phyloP scores from a whole-genome alignment of 64 coral and sea anemone genomes.

The Stylophora pistillata region DNA sequence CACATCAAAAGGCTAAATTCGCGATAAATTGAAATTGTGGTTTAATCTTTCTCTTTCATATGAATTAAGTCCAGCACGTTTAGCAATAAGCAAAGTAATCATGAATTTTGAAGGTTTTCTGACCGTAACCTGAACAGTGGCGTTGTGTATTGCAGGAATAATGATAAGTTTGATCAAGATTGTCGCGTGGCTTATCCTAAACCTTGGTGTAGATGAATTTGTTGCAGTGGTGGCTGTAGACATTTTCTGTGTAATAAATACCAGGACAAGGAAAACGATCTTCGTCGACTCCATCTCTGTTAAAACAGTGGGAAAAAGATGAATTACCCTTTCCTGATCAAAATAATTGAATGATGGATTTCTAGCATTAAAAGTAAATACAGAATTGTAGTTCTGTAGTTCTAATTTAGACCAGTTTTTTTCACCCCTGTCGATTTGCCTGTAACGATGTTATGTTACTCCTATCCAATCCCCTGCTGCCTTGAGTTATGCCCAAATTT shows the following conservation, averaged over 20 bases:
- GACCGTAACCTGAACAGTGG: background rate
- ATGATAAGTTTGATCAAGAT: conserved; percentile 2
- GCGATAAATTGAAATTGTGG: too few relatives aligned
- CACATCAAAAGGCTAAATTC: too few relatives aligned
- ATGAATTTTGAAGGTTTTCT: background rate
- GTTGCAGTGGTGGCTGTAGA: background rate
- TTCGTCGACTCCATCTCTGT: conserved; percentile 9
- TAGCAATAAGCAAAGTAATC: background rate
- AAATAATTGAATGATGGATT: too few relatives aligned
- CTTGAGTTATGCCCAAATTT: too few relatives aligned
- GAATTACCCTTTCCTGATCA: background rate
- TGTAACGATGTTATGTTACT: too few relatives aligned
- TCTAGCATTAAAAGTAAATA: too few relatives aligned
- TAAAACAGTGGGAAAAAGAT: background rate
- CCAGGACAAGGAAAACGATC: background rate
- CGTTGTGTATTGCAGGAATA: background rate
- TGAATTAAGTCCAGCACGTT: background rate
- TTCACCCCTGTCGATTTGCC: too few relatives aligned
- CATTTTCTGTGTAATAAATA: background rate
- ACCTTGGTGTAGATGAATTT: background rate
- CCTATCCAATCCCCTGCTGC: too few relatives aligned
- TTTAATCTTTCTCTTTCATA: background rate
- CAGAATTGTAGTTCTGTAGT: too few relatives aligned
- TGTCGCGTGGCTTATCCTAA: background rate
- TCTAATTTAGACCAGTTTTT: too few relatives aligned